Conservation (phyloP, 2,888 invertebrate genomes). For the Shargacucullia verbasci region DNA sequence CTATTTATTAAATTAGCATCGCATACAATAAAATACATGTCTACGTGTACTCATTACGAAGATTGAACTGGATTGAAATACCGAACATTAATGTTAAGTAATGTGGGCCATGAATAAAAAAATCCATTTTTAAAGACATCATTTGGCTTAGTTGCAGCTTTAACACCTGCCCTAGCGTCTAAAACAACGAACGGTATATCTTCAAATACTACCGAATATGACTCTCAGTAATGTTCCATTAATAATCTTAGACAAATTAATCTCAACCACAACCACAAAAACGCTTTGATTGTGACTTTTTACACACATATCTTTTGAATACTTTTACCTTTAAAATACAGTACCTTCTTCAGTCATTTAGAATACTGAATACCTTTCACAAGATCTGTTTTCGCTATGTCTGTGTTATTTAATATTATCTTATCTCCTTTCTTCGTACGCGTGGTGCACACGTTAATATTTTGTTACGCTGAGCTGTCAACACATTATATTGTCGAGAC, state of each 20-base stretch:
- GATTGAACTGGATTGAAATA: slow-evolving; percentile 2
- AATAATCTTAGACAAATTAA: no score
- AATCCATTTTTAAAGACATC: slow-evolving; percentile 14
- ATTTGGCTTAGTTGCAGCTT: slow-evolving; percentile 30
- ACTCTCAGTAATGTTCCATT: slow-evolving; percentile 44
- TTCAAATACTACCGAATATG: slow-evolving; percentile 50
- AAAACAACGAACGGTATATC: slow-evolving; percentile 19
- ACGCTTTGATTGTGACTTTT: slow-evolving; percentile 21
- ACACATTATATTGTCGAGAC: slow-evolving; percentile 57
- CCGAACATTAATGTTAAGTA: background rate
- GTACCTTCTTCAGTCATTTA: slow-evolving; percentile 5
- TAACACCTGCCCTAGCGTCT: slow-evolving; percentile 34
- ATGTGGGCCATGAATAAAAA: slow-evolving; percentile 2
- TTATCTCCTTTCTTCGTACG: slow-evolving; percentile 50
- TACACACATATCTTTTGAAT: background rate
- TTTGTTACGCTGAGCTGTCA: slow-evolving; percentile 62
- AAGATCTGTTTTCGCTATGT: slow-evolving; percentile 38
- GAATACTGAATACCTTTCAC: slow-evolving; percentile 38
- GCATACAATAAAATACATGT: slow-evolving; percentile 12
- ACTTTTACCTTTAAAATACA: background rate
- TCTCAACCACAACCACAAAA: no score
- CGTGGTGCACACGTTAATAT: slow-evolving; percentile 47
- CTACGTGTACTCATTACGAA: slow-evolving; percentile 4
- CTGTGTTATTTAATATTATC: slow-evolving; percentile 48
- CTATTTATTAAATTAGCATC: slow-evolving; percentile 49